These are phyloP conservation scores for Cirrhinus molitorella DNA, from an alignment of 2,797 vertebrate genomes.

Conservation along the genomic window DNA sequence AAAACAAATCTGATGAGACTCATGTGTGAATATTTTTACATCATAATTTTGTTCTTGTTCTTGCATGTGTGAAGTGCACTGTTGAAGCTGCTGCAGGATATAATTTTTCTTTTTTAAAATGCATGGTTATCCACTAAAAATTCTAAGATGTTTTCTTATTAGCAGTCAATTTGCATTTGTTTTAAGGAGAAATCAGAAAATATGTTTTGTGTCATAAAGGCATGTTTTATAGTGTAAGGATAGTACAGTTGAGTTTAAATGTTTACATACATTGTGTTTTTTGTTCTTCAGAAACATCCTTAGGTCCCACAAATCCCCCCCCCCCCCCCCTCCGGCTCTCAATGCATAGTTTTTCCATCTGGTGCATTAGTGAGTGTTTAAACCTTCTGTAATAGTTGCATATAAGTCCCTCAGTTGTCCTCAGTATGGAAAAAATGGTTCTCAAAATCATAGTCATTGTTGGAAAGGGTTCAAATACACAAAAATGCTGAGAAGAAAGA, in stretches of 20 bases:
- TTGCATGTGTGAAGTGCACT: constrained; percentile 16
- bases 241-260: neutral
- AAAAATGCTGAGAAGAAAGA: too few relatives aligned
- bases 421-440: too few relatives aligned
- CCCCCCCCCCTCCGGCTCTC: too few relatives aligned
- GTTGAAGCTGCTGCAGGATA: neutral
- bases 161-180: neutral
- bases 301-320: too few relatives aligned
- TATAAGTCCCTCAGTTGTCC: too few relatives aligned
- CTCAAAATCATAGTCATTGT: too few relatives aligned
- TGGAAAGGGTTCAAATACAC: too few relatives aligned
- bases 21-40: neutral
- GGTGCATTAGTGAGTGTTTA: too few relatives aligned
- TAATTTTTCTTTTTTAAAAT: neutral
- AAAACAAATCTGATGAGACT: neutral
- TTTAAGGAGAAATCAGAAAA: neutral
- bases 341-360: too few relatives aligned
- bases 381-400: too few relatives aligned
- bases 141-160: neutral
- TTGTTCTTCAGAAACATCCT: too few relatives aligned
- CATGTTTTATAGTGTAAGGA: neutral
- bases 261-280: too few relatives aligned
- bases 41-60: neutral
- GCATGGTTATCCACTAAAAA: neutral
- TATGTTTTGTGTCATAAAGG: neutral